Base-by-base conservation (phyloP, 2,888 invertebrate genomes). In the Ennomos fuscantarius region DNA sequence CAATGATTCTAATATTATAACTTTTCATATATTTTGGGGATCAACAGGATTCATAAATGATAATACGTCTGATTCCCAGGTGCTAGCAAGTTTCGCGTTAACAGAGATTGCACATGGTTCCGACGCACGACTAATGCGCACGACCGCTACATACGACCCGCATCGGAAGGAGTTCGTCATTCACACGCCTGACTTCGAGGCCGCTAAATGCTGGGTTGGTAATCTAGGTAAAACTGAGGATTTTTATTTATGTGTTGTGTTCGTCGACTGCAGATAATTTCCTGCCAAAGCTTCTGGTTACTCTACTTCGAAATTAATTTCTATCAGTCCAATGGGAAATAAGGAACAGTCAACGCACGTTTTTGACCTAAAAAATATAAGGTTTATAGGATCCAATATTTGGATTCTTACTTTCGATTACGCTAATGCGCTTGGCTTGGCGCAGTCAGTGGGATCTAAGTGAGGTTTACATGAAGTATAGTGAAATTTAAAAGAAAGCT, bases 191-290 rank as follows among this genome's bases (percentile, higher is more conserved):
- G 97, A 98, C 87, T 97, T 98, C 89, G 96, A 98, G 86, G 97
- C 99, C 8, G 97, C 98, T 51, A 99, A 99, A 93, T 98, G 98
- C 88, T 99, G 99, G 99, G 95, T 96, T 74, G 99, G 99, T 72
- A 98, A 98, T 89, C 93, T 97, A 91, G 97, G 97, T 93, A 92
- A 88, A 83, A 79, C 54, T 74, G 70, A 70, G 76, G 82, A 74
- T 71, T 76, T 76, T 76, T 79, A 71, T 64, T 73, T 54, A 44
- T 53, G 53, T 59, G 60, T 59, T 61, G 56, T 53, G 60, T 45
- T 42, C 40, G 50, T 55, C 24, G 6, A 0, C 24, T 24, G 6
- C 24, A 24, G 24, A 24, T 24, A 24, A 24, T 5, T 24, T 24
- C 6, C 24, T 24, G 24, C 24, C 6, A 24, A 6, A 5, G 3